A percentile compares a stretch with the other conserved stretches of the same genome.
Conservation (phyloP, 2,797 vertebrate species). For the Paedocypris micromegethes region DNA sequence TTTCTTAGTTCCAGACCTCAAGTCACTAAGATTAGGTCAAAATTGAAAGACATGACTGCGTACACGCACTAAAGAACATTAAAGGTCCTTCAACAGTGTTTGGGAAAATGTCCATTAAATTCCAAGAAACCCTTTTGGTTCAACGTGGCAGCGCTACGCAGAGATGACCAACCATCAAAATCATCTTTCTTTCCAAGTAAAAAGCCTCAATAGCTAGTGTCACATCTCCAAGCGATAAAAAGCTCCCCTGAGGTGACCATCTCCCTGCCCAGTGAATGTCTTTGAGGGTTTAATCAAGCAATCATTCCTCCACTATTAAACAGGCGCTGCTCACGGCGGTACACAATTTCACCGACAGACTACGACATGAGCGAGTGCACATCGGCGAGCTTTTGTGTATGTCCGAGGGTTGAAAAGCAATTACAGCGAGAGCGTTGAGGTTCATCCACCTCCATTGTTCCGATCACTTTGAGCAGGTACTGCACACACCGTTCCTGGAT, state of each 20-base stretch:
- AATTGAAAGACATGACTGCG: too few relatives aligned
- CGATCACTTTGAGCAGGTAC: constrained; percentile 25
- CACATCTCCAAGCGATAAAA: constrained; percentile 17
- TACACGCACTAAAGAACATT: too few relatives aligned
- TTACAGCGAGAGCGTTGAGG: constrained; percentile 10
- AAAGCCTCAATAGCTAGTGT: constrained; percentile 18
- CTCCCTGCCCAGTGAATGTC: constrained; percentile 22
- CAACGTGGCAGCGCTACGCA: neutral
- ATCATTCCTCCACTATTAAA: constrained; percentile 29
- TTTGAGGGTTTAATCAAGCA: constrained; percentile 41
- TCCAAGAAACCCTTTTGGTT: neutral
- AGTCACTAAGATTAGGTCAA: too few relatives aligned
- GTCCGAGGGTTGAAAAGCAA: constrained; percentile 32
- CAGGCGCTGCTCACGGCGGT: constrained; percentile 24
- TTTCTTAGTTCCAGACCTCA: too few relatives aligned
- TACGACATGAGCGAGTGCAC: constrained; percentile 35
- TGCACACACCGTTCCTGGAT: constrained; percentile 7
- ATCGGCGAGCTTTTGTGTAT: constrained; percentile 24
- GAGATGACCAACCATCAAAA: constrained; percentile 27
- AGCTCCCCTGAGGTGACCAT: constrained; percentile 12
- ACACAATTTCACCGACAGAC: constrained; percentile 34
- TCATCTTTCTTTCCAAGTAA: constrained; percentile 13
- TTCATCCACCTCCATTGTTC: constrained; percentile 23
- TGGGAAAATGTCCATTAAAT: neutral
- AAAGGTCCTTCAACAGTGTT: neutral